Base-by-base conservation (phyloP, 2,888 invertebrate species). In the Papilio elwesi region DNA sequence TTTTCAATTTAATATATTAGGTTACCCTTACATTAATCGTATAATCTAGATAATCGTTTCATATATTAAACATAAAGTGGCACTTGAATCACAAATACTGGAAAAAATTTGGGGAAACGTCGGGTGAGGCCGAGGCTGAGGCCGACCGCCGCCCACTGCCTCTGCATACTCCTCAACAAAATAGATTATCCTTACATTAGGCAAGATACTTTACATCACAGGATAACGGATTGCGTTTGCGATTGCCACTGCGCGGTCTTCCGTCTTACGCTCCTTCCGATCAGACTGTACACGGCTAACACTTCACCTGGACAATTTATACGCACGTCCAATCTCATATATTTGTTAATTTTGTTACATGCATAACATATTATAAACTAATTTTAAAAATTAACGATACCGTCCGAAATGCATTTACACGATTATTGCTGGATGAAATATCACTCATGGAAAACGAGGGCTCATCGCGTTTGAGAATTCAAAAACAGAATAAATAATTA, bases 81-180 rank as follows among this genome's bases (percentile, higher is more conserved):
- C 96, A 96, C 96, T 95, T 95, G 95, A 95, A 95, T 96, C 96
- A 96, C 96, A 96, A 96, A 95, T 95, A 95, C 95, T 95, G 95
- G 95, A 94, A 95, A 95, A 94, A 93, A 95, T 95, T 95, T 94
- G 92, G 94, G 94, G 93, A 95, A 95, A 94, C 90, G 89, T 92
- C 90, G 91, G 92, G 89, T 74, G 85, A 87, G 87, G 87, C 89
- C 87, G 85, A 82, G 81, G 26, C 26, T 26, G 26, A 26, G 26
- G 26, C 26, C 26, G 26, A 26, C 26, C 26, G 85, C 86, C 86
- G 86, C 85, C 88, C 9, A 85, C 87, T 84, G 82, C 82, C 57
- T 47, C 71, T 84, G 86, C 86, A 49, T 82, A 86, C 84, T 83
- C 86, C 85, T 85, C 85, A 90, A 89, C 89, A 85, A 89, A 90